Evolutionary conservation across 2,888 invertebrate species (phyloP).

Genomic region (Anticlea derivata): DNA sequence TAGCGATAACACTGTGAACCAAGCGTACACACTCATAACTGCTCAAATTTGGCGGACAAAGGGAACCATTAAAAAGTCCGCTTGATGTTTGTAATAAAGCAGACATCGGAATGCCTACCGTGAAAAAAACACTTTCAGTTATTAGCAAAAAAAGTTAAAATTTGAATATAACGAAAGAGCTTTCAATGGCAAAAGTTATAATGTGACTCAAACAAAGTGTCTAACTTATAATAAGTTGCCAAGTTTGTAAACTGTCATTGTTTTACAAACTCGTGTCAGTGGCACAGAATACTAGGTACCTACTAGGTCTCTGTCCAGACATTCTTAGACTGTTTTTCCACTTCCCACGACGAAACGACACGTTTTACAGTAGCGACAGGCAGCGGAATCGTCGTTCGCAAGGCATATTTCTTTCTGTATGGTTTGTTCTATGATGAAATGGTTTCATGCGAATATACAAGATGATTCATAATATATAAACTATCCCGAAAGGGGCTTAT

Average conservation of each 20-base stretch:
- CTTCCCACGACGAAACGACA: too few relatives aligned
- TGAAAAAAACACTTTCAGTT: constrained; percentile 16
- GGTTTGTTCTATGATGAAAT: too few relatives aligned
- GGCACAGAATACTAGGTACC: not conserved
- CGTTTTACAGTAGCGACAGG: too few relatives aligned
- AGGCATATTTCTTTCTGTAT: too few relatives aligned
- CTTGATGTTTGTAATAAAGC: not conserved
- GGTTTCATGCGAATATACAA: too few relatives aligned
- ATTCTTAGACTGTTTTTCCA: too few relatives aligned
- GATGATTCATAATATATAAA: too few relatives aligned
- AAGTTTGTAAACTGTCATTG: constrained; percentile 10
- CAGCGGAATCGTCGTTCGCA: too few relatives aligned
- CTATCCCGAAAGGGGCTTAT: too few relatives aligned
- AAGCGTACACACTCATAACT: too few relatives aligned
- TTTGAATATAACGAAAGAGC: constrained; percentile 21
- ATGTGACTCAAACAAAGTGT: constrained; percentile 11
- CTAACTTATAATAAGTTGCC: constrained; percentile 15
- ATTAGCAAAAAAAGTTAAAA: constrained; percentile 12
- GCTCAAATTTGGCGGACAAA: not conserved
- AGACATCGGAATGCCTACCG: too few relatives aligned
- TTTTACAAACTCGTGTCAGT: constrained; percentile 8
- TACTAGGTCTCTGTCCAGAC: not conserved
- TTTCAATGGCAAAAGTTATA: constrained; percentile 14
- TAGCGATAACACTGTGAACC: not conserved
- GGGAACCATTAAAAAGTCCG: not conserved